Conservation (phyloP, 1,140 invertebrate genomes). For the Acromyrmex heyeri region DNA sequence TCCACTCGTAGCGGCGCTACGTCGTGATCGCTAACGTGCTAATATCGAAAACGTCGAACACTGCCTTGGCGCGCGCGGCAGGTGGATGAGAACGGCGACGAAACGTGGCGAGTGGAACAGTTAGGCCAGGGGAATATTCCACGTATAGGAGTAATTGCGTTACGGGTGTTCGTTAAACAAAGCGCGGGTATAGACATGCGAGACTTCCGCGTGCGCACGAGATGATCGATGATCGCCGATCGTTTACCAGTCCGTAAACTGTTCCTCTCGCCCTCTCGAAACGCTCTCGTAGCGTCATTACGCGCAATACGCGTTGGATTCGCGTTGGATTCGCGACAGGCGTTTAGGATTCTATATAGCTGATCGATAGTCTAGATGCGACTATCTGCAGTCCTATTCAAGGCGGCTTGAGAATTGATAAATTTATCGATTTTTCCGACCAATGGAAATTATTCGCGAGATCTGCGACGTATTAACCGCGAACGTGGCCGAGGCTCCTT, state of each 20-base stretch:
- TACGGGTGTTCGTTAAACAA: slow-evolving; percentile 52
- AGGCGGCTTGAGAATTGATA: not conserved
- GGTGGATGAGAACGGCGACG: slow-evolving; percentile 59
- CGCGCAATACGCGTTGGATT: not conserved
- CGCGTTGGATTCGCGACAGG: not conserved
- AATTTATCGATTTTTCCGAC: slow-evolving; percentile 7
- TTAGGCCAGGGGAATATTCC: not conserved
- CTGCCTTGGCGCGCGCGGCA: slow-evolving; percentile 32
- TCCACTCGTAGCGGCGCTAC: slow-evolving; percentile 45
- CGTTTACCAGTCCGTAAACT: slow-evolving; percentile 36
- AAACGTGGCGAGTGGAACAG: not conserved
- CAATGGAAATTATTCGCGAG: slow-evolving; percentile 1
- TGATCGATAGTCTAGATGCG: slow-evolving; percentile 20
- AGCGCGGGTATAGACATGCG: not conserved
- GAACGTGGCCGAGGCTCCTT: not conserved
- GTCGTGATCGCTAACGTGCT: slow-evolving; percentile 54
- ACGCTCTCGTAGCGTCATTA: not conserved
- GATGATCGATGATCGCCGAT: slow-evolving; percentile 50
- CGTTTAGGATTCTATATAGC: not conserved
- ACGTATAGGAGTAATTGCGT: slow-evolving; percentile 47
- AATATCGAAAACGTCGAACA: slow-evolving; percentile 59
- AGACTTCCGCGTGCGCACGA: slow-evolving; percentile 30
- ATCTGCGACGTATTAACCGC: slow-evolving; percentile 15
- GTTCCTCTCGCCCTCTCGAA: slow-evolving; percentile 17
- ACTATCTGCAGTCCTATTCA: not conserved